Conservation (phyloP, 2,113 vertebrate genomes). For the Microcebus murinus region DNA sequence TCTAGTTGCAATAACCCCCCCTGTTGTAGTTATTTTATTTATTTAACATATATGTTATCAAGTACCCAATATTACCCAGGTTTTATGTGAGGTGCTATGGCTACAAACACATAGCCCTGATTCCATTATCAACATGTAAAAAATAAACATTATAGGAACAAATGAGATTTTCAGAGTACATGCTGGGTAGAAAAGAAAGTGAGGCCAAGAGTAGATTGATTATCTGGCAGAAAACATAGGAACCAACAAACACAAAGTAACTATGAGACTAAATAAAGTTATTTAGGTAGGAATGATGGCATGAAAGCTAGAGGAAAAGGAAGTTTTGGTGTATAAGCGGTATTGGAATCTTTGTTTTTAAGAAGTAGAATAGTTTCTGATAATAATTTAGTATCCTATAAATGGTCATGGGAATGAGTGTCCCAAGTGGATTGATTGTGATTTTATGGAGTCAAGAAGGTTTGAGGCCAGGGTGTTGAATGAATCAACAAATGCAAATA, state of each 20-base stretch:
- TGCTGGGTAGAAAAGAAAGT: background rate
- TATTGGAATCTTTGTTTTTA: constrained; percentile 9
- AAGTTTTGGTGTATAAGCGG: background rate
- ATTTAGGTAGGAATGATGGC: background rate
- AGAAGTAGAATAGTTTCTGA: background rate
- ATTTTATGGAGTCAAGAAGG: constrained; percentile 20
- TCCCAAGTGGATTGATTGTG: background rate
- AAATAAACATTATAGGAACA: background rate
- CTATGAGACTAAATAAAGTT: background rate
- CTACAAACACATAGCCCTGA: background rate
- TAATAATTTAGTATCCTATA: background rate
- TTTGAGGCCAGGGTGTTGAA: background rate
- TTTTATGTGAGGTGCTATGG: background rate
- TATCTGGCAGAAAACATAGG: constrained; percentile 33
- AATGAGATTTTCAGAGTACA: background rate
- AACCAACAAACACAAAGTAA: background rate
- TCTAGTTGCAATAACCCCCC: too few relatives aligned
- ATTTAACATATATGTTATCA: background rate
- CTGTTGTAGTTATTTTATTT: background rate
- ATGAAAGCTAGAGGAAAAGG: background rate
- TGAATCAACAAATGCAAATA: background rate
- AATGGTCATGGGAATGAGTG: background rate
- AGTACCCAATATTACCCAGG: background rate
- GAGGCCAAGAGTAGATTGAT: background rate
- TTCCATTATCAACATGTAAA: background rate